Evolutionary conservation across 1,140 invertebrate genomes (phyloP), one percentile per base, ranked within the genome.

Genomic region (Brachionus koreanus): DNA sequence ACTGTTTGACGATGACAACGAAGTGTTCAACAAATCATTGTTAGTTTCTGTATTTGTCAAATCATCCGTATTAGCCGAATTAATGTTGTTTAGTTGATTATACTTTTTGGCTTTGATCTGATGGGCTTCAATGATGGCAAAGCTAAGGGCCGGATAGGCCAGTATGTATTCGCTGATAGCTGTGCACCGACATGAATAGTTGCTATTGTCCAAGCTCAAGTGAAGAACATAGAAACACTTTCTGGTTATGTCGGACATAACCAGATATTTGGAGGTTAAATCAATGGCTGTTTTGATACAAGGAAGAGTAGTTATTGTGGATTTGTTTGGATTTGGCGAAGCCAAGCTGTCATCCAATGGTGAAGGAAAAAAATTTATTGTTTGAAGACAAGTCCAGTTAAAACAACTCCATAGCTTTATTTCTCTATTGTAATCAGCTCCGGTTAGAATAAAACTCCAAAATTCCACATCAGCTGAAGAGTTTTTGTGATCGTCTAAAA

Each of bases 391-490:
- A 37, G 91, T 91, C 96, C 96, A 98, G 0, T 93, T 91, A 86
- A 96, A 93, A 87, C 96, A 98, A 7, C 93, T 94, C 95, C 95
- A 97, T 25, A 98, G 89, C 88, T 96, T 97, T 13, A 98, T 89
- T 85, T 95, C 94, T 0, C 93, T 92, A 88, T 97, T 97, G 85
- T 95, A 92, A 83, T 94, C 92, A 9, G 93, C 92, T 0, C 94
- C 94, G 1, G 95, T 97, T 16, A 98, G 90, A 4, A 93, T 94
- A 89, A 93, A 96, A 86, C 95, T 95, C 96, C 96, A 98, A 87
- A 95, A 94, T 86, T 94, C 93, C 16, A 91, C 91, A 85, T 93
- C 93, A 39, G 93, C 90, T 85, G 92, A 92, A 82, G 91, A 92
- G 85, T 92, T 91, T 85, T 93, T 93, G 85, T 95, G 93, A 88